Evolutionary conservation across 2,888 invertebrate species (phyloP), one percentile per base, ranked within the genome.

Genomic region (Girardia tigrina): DNA sequence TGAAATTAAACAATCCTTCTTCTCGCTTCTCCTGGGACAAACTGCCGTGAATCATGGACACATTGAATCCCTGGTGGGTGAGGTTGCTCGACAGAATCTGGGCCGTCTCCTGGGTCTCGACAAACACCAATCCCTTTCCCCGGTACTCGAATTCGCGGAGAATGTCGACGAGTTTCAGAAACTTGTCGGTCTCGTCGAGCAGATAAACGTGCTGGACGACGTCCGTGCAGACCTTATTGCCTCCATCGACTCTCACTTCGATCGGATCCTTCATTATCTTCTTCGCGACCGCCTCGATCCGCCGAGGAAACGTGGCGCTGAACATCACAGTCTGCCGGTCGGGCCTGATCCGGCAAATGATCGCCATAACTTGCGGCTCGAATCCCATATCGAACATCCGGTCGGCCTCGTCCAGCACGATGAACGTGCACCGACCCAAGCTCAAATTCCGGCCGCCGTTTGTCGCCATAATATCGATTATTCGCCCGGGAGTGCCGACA

Each of bases 331-430:
- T 71, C 23, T 71, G 71, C 27, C 71, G 6, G 29, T 71, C 71
- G n/a, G 71, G 71, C 27, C 71, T 2, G 27, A 71, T 71, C 14
- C 29, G 4, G n/a, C 28, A n/a, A 23, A 71, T 71, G 27, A 71
- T 71, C 8, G 29, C 71, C 29, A 28, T 71, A 14, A 28, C 71
- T 71, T 29, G 28, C 4, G 28, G 28, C 14, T 27, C 71, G 27
- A 29, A 71, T 27, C 28, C 28, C 71, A 71, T 71, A 23, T 71
- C 71, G n/a, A 71, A 28, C 71, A 71, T 71, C 27, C 71, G 56
- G 23, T 56, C 56, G 23, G 56, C 56, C n/a, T 56, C 56, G n/a
- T 56, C 56, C 4, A 56, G n/a, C n/a, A 56, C 56, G 23, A 56
- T 56, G 23, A 56, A 56, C 23, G 56, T 56, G n/a, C 56, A 56